A percentile compares a stretch with the other conserved stretches of the same genome.
Conservation (phyloP, 2,113 vertebrate genomes). For the Tetraodon nigroviridis region DNA sequence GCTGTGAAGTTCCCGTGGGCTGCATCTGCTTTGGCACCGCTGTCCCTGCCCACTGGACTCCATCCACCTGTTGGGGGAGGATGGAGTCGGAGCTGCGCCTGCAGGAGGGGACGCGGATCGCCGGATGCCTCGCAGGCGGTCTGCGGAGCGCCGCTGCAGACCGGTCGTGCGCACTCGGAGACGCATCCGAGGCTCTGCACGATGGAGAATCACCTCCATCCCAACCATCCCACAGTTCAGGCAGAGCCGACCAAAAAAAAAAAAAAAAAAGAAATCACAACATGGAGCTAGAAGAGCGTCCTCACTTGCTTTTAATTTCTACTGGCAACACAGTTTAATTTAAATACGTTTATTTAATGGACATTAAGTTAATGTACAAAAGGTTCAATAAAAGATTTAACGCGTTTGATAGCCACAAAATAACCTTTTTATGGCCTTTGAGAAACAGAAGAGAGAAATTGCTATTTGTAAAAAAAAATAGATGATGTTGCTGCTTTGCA, state of each 20-base stretch:
- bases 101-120: conserved; percentile 33
- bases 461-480: no score
- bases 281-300: not conserved
- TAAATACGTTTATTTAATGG: not conserved
- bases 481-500: no score
- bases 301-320: not conserved
- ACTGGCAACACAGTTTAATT: not conserved
- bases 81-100: conserved; percentile 37
- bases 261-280: no score
- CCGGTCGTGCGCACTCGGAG: conserved; percentile 63
- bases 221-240: not conserved
- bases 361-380: no score
- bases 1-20: conserved; percentile 38
- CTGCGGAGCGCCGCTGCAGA: conserved; percentile 59
- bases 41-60: conserved; percentile 18
- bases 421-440: no score
- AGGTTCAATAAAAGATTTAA: no score
- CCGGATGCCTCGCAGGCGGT: conserved; percentile 53
- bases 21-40: conserved; percentile 16
- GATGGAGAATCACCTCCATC: conserved; percentile 1
- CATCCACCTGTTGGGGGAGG: conserved; percentile 59
- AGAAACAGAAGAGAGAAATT: no score
- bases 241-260: no score
- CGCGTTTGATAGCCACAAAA: no score
- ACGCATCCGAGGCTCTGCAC: conserved; percentile 47